A percentile compares a stretch with the other conserved stretches of the same genome.
These are phyloP conservation scores for Prorops nasuta DNA, from an alignment of 1,140 invertebrate genomes.

Conservation along the genomic window DNA sequence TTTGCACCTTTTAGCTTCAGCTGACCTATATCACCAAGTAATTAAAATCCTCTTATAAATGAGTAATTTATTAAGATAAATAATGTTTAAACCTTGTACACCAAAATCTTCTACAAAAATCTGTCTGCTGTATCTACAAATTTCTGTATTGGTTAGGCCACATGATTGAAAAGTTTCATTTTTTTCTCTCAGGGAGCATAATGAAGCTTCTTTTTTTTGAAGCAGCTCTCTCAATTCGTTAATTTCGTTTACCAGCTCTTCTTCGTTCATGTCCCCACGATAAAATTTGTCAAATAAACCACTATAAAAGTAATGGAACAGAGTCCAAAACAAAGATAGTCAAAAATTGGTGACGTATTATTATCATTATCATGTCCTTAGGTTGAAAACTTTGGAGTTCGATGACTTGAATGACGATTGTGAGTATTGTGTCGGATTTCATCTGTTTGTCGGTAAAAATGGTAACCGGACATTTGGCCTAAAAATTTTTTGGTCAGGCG, in stretches of 20 bases:
- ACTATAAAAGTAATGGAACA: no score
- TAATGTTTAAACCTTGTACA: conserved; percentile 54
- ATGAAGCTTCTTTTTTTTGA: conserved; percentile 40
- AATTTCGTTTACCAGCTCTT: conserved; percentile 48
- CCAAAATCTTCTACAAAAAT: conserved; percentile 81
- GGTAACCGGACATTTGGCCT: no score
- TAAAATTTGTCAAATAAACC: no score
- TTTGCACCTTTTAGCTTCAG: conserved; percentile 69
- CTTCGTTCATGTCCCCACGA: conserved; percentile 41
- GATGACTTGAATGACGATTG: no score
- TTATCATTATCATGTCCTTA: no score
- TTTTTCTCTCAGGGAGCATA: conserved; percentile 33
- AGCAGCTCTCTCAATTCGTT: conserved; percentile 34
- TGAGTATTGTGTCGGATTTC: no score
- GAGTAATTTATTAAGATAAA: conserved; percentile 1
- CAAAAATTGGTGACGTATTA: no score
- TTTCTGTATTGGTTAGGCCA: conserved; percentile 65
- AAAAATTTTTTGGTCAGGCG: no score
- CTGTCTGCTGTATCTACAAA: conserved; percentile 85
- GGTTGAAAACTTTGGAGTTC: no score
- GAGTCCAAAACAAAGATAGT: no score
- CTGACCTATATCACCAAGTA: conserved; percentile 77
- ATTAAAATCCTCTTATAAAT: no score
- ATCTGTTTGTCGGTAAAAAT: no score
- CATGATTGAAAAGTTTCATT: conserved; percentile 41